A percentile compares a stretch with the other conserved stretches of the same genome.
Conservation (phyloP, 1,140 invertebrate genomes). For the Copidosoma floridanum region DNA sequence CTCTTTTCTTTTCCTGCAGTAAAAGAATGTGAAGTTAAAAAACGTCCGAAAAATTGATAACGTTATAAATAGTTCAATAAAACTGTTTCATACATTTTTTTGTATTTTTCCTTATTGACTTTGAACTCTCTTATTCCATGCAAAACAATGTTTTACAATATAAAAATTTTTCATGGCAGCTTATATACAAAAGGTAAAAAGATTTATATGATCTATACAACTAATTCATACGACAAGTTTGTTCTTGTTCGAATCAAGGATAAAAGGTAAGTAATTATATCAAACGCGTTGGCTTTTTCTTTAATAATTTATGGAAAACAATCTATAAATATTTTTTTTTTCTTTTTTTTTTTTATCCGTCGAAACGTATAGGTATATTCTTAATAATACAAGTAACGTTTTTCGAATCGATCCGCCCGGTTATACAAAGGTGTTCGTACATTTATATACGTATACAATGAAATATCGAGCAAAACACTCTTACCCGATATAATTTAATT, state of each 20-base stretch:
- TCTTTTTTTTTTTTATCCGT: too few species aligned
- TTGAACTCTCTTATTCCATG: not conserved
- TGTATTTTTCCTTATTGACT: too few species aligned
- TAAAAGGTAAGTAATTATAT: too few species aligned
- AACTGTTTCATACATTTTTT: too few species aligned
- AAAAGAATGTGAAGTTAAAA: not conserved
- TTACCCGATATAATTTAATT: conserved; percentile 1
- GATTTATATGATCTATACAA: too few species aligned
- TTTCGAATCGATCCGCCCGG: not conserved
- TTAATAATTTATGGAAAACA: conserved; percentile 2
- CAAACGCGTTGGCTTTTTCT: too few species aligned
- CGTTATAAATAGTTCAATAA: too few species aligned
- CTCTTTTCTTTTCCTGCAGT: too few species aligned
- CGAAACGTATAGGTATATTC: conserved; percentile 3
- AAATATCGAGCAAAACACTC: conserved; percentile 1
- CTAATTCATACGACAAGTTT: too few species aligned
- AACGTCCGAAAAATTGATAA: not conserved
- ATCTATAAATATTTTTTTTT: conserved; percentile 7
- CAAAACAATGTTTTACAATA: conserved; percentile 4
- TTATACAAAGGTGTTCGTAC: conserved; percentile 7
- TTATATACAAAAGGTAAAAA: conserved; percentile 21
- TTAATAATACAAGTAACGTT: conserved; percentile 13
- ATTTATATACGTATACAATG: too few species aligned
- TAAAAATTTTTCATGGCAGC: not conserved
- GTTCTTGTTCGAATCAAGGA: too few species aligned